A percentile compares a stretch with the other conserved stretches of the same genome.
These are phyloP conservation scores for Phortica variegata DNA, from an alignment of 1,140 invertebrate species.

Conservation along the genomic window DNA sequence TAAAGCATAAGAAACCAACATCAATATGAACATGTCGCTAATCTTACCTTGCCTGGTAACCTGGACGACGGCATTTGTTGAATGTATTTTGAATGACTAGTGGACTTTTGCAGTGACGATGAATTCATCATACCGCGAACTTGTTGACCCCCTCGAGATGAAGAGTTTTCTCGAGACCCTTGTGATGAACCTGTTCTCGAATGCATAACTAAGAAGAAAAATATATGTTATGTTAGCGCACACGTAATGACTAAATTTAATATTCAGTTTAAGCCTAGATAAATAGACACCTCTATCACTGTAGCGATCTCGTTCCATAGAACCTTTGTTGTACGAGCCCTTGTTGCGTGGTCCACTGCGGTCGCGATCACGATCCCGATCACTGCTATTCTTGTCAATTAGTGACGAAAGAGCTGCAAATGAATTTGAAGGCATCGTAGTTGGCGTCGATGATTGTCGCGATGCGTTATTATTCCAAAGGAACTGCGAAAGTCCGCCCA, in stretches of 20 bases:
- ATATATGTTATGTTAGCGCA: conserved; percentile 4
- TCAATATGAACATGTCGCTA: no score
- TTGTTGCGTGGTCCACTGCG: conserved; percentile 51
- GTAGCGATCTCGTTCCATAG: conserved; percentile 57
- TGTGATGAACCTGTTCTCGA: conserved; percentile 64
- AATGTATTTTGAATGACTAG: conserved; percentile 50
- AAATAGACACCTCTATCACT: conserved; percentile 12
- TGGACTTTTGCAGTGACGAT: conserved; percentile 39
- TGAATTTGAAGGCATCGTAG: conserved; percentile 43
- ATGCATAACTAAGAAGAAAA: conserved; percentile 49
- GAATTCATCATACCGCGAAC: conserved; percentile 31
- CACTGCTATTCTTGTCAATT: conserved; percentile 38
- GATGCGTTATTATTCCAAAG: conserved; percentile 30
- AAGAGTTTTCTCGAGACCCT: conserved; percentile 54
- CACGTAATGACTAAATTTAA: no score
- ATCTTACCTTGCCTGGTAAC: conserved; percentile 31
- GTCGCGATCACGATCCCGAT: conserved; percentile 33
- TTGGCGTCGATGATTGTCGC: conserved; percentile 27
- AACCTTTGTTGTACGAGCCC: conserved; percentile 59
- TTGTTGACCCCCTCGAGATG: conserved; percentile 36
- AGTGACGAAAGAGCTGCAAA: conserved; percentile 45
- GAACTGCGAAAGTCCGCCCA: conserved; percentile 43
- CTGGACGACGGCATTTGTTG: conserved; percentile 28
- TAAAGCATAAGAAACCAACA: background rate
- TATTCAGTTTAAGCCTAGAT: background rate